Evolutionary conservation across 2,888 invertebrate genomes (phyloP).

Genomic region (Dermolepida albohirtum): DNA sequence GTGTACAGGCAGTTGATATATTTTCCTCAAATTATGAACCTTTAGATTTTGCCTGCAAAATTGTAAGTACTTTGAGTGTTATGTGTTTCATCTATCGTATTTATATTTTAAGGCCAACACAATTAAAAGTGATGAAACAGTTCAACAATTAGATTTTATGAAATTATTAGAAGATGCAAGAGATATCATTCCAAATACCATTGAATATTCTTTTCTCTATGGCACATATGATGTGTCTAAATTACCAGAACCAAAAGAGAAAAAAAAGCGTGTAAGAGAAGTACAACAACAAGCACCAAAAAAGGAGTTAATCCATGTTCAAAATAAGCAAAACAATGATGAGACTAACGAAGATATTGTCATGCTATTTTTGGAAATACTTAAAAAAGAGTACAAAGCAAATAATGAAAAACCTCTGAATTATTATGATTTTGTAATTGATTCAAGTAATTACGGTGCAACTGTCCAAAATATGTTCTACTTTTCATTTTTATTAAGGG

Average conservation of each 20-base stretch:
- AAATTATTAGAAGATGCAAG: slow-evolving; percentile 56
- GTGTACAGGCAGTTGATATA: slow-evolving; percentile 58
- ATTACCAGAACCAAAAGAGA: slow-evolving; percentile 58
- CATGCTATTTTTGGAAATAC: slow-evolving; percentile 66
- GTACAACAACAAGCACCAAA: slow-evolving; percentile 58
- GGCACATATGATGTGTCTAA: slow-evolving; percentile 65
- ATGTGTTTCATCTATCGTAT: neutral
- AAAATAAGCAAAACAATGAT: slow-evolving; percentile 67
- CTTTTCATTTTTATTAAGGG: slow-evolving; percentile 72
- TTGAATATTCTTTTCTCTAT: slow-evolving; percentile 62
- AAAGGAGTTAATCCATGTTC: slow-evolving; percentile 68
- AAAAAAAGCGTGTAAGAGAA: slow-evolving; percentile 52
- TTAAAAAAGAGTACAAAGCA: slow-evolving; percentile 64
- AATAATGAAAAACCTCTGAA: slow-evolving; percentile 65
- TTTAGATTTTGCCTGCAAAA: slow-evolving; percentile 66
- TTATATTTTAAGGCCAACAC: slow-evolving; percentile 13
- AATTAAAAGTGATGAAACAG: slow-evolving; percentile 56
- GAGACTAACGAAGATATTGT: slow-evolving; percentile 71
- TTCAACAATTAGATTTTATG: slow-evolving; percentile 61
- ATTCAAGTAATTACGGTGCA: slow-evolving; percentile 70
- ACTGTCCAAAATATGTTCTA: slow-evolving; percentile 76
- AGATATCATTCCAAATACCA: slow-evolving; percentile 57
- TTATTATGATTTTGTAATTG: slow-evolving; percentile 71
- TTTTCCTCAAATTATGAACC: slow-evolving; percentile 67
- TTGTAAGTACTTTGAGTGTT: slow-evolving; percentile 60